A percentile compares a stretch with the other conserved stretches of the same genome.
These are phyloP conservation scores for Reinhardtius hippoglossoides DNA, from an alignment of 2,113 vertebrate genomes.

Conservation along the genomic window DNA sequence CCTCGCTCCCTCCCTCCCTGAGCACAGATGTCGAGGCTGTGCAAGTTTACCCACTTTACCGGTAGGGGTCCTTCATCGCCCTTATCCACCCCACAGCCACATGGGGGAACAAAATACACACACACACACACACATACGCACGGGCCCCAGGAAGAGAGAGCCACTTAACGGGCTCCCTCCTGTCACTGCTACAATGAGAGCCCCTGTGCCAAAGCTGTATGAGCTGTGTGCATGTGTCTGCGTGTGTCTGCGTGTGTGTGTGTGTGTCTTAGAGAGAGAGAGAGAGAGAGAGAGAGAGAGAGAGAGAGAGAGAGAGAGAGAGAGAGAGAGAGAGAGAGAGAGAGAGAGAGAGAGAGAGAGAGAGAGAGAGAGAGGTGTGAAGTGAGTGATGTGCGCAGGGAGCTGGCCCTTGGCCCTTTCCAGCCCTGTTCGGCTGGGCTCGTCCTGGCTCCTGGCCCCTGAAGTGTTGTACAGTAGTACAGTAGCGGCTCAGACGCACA, in stretches of 20 bases:
- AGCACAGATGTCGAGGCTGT: conserved; percentile 84
- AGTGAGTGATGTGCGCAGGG: conserved; percentile 67
- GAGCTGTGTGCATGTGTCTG: conserved; percentile 15
- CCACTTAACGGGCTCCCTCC: conserved; percentile 79
- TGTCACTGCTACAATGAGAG: conserved; percentile 78
- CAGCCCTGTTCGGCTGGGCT: conserved; percentile 52
- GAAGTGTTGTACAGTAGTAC: conserved; percentile 63
- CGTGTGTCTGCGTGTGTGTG: conserved; percentile 25
- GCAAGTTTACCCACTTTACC: conserved; percentile 86
- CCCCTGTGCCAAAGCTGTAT: conserved; percentile 63
- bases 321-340: conserved; percentile 14
- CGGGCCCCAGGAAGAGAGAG: conserved; percentile 74
- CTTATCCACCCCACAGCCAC: conserved; percentile 80
- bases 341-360: conserved; percentile 25
- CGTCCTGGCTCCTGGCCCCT: conserved; percentile 55
- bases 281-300: no score
- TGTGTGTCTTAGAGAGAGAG: neutral
- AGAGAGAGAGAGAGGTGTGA: conserved; percentile 62
- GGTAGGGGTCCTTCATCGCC: conserved; percentile 87
- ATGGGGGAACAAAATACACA: conserved; percentile 67
- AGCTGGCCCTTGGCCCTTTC: conserved; percentile 69
- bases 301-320: no score
- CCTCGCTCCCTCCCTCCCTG: conserved; percentile 58
- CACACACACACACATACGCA: conserved; percentile 35
- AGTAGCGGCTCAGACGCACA: conserved; percentile 38